Evolutionary conservation across 2,888 invertebrate genomes (phyloP).

Genomic region (Meliscaeva auricollis): DNA sequence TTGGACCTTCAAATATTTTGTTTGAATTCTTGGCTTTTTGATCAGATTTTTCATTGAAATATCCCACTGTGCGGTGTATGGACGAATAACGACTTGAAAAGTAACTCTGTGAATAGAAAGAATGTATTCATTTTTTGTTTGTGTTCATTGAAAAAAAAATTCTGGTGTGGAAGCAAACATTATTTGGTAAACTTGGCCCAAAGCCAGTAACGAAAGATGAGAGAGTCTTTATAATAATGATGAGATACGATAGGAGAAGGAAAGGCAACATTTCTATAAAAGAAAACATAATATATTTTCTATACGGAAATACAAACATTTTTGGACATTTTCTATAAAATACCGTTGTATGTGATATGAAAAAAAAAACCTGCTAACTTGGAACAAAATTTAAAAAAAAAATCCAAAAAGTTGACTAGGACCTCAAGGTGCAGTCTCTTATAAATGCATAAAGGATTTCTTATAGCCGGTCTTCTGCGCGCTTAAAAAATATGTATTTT

Average conservation of each 20-base stretch:
- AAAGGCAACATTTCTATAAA: constrained; percentile 15
- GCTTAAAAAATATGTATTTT: constrained; percentile 14
- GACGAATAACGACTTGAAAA: background rate
- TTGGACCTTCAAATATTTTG: too few relatives aligned
- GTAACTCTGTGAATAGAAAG: background rate
- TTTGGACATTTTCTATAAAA: constrained; percentile 23
- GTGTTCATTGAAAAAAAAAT: background rate
- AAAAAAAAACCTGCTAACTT: constrained; percentile 30
- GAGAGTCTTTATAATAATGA: constrained; percentile 47
- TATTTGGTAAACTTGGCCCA: constrained; percentile 65
- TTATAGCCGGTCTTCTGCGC: constrained; percentile 56
- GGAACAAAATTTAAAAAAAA: background rate
- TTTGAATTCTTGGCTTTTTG: too few relatives aligned
- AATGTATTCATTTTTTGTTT: background rate
- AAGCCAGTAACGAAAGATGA: constrained; percentile 64
- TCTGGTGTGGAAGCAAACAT: constrained; percentile 33
- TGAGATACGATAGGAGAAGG: constrained; percentile 15
- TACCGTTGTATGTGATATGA: constrained; percentile 3
- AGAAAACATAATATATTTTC: background rate
- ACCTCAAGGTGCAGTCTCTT: background rate
- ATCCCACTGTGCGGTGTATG: background rate
- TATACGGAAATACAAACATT: constrained; percentile 41
- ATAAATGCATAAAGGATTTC: constrained; percentile 20
- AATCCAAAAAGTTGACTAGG: background rate
- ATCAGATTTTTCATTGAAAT: background rate